These are phyloP conservation scores for Sinocyclocheilus grahami DNA, from an alignment of 2,113 vertebrate species.

Conservation along the genomic window DNA sequence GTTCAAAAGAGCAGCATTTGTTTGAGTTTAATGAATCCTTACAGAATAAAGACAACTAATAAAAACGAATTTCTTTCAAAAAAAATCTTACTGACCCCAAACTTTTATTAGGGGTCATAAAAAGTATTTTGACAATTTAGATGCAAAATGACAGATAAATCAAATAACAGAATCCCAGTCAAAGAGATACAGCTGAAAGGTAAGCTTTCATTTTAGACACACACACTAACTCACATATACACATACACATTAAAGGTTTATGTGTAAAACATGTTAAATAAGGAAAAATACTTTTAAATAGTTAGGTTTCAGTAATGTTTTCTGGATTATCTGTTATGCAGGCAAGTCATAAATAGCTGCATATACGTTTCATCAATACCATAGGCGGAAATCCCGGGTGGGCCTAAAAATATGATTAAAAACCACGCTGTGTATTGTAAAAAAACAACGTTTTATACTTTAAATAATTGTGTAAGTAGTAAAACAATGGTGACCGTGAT, in stretches of 20 bases:
- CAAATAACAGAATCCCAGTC: too few relatives aligned
- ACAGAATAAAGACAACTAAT: neutral
- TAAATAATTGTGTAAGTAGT: too few relatives aligned
- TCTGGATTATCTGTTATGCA: conserved; percentile 1
- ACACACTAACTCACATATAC: too few relatives aligned
- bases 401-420: too few relatives aligned
- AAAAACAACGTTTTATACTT: too few relatives aligned
- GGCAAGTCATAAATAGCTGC: neutral
- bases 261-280: neutral
- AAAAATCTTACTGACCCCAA: neutral
- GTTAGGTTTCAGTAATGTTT: neutral
- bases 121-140: neutral
- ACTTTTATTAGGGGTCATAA: too few relatives aligned
- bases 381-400: too few relatives aligned
- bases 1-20: too few relatives aligned
- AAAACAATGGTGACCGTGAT: too few relatives aligned
- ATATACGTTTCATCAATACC: conserved; percentile 2
- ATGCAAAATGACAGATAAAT: neutral
- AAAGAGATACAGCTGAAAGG: too few relatives aligned
- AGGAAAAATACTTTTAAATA: neutral
- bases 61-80: neutral
- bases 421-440: too few relatives aligned
- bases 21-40: neutral
- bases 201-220: too few relatives aligned
- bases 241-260: neutral